Conservation (phyloP, 2,888 invertebrate genomes). For the Lasioglossum calceatum region DNA sequence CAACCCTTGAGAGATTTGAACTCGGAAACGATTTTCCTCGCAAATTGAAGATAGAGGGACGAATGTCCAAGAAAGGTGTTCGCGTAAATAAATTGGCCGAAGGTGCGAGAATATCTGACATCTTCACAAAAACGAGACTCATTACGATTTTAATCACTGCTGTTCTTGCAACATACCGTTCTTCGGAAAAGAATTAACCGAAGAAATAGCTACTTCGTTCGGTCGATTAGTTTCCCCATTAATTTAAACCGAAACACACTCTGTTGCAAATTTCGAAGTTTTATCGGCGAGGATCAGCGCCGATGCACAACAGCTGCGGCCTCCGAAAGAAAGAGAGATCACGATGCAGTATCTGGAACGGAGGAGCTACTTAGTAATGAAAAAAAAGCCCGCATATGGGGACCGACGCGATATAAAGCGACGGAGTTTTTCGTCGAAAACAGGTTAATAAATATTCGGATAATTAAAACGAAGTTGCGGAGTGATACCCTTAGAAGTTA, state of each 20-base stretch:
- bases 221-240: slow-evolving; percentile 14
- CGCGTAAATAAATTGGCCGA: neutral
- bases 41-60: neutral
- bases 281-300: slow-evolving; percentile 53
- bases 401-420: neutral
- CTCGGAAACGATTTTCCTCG: neutral
- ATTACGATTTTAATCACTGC: neutral
- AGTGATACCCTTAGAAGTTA: neutral
- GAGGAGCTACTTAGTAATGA: slow-evolving; percentile 16
- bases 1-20: too few species aligned
- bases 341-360: slow-evolving; percentile 9
- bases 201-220: neutral
- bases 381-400: slow-evolving; percentile 7
- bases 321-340: slow-evolving; percentile 35
- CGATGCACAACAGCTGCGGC: slow-evolving; percentile 56
- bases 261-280: slow-evolving; percentile 42
- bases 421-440: neutral
- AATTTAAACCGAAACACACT: slow-evolving; percentile 19
- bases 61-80: neutral
- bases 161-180: neutral
- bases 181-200: neutral
- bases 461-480: neutral
- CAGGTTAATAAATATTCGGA: neutral
- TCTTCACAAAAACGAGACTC: neutral
- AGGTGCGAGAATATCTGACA: neutral